Base-by-base conservation (phyloP, 2,113 vertebrate genomes). In the Dromiciops gliroides region DNA sequence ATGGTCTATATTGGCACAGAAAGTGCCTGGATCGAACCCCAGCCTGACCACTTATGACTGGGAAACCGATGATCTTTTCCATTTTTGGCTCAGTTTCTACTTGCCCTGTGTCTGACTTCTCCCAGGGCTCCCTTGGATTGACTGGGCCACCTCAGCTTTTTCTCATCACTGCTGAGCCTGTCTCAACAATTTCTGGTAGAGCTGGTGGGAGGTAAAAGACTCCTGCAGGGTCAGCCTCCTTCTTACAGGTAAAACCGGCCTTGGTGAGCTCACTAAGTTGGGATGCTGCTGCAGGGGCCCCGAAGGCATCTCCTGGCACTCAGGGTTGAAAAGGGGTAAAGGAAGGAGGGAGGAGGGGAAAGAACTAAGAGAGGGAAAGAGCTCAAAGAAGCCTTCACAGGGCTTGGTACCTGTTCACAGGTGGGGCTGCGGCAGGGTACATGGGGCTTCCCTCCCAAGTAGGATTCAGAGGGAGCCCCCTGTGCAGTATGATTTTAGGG, bases 31-130 rank as follows among this genome's bases (percentile, higher is more conserved):
- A 90, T 90, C 3, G 2, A 90, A 44, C 8, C 9, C 48, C 28
- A 44, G 7, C 5, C 5, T 75, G 67, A 16, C 67, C 19, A 8
- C n/a, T 83, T 83, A 22, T 44, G 44, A 22, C 67, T 44, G 67
- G n/a, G n/a, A 44, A 19, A 44, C 94, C 47, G 92, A 83, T 52
- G 92, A 52, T 96, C 51, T 75, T 90, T 95, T 93, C 37, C 47
- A 90, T 53, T 91, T 89, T 67, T 83, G 28, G 83, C 92, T 83
- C n/a, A 44, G 26, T 56, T 91, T 60, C 92, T 14, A 47, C 28
- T 51, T 24, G 44, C 56, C n/a, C 1, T 37, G 44, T 28, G 24
- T 48, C 89, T 83, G 51, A 48, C 47, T 3, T 23, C n/a, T 95
- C 83, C 88, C 51, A 56, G 89, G 47, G 48, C 44, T 44, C 16